Evolutionary conservation across 1,140 invertebrate species (phyloP), one percentile per base, ranked within the genome.

Genomic region (Zaprionus ghesquierei): DNA sequence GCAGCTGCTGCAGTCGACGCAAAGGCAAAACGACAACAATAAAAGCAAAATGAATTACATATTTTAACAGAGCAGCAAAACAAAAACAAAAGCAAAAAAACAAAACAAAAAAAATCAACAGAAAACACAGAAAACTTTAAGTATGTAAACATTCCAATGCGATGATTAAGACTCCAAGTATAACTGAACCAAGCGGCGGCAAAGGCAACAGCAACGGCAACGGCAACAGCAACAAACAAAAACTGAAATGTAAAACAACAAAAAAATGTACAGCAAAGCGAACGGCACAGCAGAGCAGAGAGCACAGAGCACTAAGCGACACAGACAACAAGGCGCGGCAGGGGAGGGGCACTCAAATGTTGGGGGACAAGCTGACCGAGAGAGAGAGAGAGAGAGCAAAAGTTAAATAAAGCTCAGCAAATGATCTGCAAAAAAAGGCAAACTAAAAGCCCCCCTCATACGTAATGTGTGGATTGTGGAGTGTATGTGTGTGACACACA

Each of bases 91-190:
- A 64, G 56, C 18, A 50, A 51, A 27, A 8, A 64, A 61, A 69
- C 65, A 60, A 77, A 41, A 50, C 22, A 49, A 66, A 70, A 74
- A 77, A n/a, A n/a, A n/a, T n/a, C n/a, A n/a, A 74, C 75, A 59
- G 68, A 50, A 55, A 70, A n/a, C 13, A 23, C 27, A 56, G 62
- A 73, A 76, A 77, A 74, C 65, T 82, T 86, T 51, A 73, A 85
- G 82, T 66, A 73, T 73, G 70, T 85, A 90, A 89, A 90, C 89
- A 90, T 90, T 90, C 89, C 89, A 77, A 82, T 85, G 75, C 71
- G 81, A 90, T 90, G 89, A 90, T 90, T 90, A 90, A 90, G 89
- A 85, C 80, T 90, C 89, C 89, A 81, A 90, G 87, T 90, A 90
- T 90, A 90, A 90, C 79, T 89, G 84, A 87, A 59, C 69, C 23